Percentiles rank a stretch among this genome's conserved stretches.
These are phyloP conservation scores for Magallana angulata DNA, from an alignment of 1,140 invertebrate species.

Conservation along the genomic window DNA sequence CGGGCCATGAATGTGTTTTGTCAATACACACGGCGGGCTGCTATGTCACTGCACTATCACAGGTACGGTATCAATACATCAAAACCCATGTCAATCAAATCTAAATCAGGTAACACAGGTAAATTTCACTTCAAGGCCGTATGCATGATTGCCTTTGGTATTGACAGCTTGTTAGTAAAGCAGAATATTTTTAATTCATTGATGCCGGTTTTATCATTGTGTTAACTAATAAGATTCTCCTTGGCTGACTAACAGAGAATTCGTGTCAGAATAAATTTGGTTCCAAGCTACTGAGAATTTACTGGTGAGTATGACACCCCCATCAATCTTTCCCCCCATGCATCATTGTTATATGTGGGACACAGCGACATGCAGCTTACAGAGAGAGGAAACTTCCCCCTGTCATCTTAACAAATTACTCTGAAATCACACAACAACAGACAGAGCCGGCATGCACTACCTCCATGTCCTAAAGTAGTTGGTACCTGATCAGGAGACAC, in stretches of 20 bases:
- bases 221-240: not conserved
- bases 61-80: not conserved
- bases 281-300: slow-evolving; percentile 1
- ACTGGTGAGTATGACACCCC: not conserved
- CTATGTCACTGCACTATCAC: not conserved
- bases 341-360: not conserved
- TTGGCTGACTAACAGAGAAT: not conserved
- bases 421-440: not conserved
- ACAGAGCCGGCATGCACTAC: not conserved
- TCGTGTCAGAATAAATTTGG: not conserved
- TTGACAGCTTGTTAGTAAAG: not conserved
- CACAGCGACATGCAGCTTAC: not conserved
- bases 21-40: not conserved
- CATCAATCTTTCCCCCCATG: not conserved
- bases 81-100: slow-evolving; percentile 11
- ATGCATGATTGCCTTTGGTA: not conserved
- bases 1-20: not conserved
- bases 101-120: not conserved
- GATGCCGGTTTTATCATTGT: not conserved
- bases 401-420: not conserved
- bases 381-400: not conserved
- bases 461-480: not conserved
- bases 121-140: slow-evolving; percentile 7
- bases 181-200: not conserved
- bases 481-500: not conserved